Base-by-base conservation (phyloP, 2,797 vertebrate species). In the Austrolebias charrua region DNA sequence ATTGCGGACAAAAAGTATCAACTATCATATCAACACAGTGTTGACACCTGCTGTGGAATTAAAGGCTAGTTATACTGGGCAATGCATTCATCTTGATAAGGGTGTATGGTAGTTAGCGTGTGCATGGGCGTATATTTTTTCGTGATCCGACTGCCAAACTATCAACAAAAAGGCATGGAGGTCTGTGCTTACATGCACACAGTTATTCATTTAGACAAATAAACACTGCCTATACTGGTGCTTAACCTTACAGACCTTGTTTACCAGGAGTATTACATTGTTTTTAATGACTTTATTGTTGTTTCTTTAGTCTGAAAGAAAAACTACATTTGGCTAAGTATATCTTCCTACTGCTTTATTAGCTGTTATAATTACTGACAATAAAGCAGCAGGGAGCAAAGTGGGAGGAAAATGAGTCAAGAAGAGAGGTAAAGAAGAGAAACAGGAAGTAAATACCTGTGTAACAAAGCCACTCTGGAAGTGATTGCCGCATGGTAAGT, bases 311-410 rank as follows among this genome's bases (percentile, higher is more conserved):
- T 60, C 47, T 71, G 67, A 84, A 83, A 81, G 70, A 74, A 93
- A 84, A 91, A 91, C 89, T 86, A 84, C 78, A 82, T 79, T 78
- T 74, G 79, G 78, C 87, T 84, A 82, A 81, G 73, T n/a, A 33
- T 29, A 51, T 55, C 81, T 80, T 81, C 85, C 80, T 76, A 79
- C 84, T 75, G 78, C 84, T 80, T 83, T 67, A 85, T 78, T 84
- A 78, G 63, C 71, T 54, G 55, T 60, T 60, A 61, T 80, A 86
- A 82, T 72, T 66, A 78, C 45, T 28, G 54, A 66, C 75, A 78
- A 75, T 79, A 73, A 80, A 85, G 72, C 73, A 73, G 54, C 12
- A 43, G 69, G 46, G 63, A 62, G 61, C 19, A 40, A 38, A 53
- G 44, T 20, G 28, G 51, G 45, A 52, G 31, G 60, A 42, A 35